A percentile compares a stretch with the other conserved stretches of the same genome.
Evolutionary conservation across 2,113 vertebrate genomes (phyloP).

Genomic region (Peromyscus leucopus): DNA sequence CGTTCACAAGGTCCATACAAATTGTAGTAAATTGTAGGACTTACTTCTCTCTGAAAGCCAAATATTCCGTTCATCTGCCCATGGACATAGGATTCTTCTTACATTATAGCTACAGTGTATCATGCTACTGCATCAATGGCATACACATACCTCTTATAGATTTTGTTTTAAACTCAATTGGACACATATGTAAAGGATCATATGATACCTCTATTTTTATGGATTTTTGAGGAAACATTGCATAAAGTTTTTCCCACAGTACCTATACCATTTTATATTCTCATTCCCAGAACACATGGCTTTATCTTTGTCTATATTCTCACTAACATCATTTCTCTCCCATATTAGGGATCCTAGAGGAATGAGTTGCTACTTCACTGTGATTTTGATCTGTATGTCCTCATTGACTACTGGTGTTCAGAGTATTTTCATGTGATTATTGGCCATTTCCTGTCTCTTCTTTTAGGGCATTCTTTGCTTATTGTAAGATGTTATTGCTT

Average conservation of each 20-base stretch:
- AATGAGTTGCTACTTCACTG: neutral
- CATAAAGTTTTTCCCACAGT: neutral
- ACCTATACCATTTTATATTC: neutral
- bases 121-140: neutral
- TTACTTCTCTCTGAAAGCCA: neutral
- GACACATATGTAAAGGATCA: neutral
- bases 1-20: neutral
- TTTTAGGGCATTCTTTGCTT: neutral
- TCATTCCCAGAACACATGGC: fast-evolving
- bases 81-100: neutral
- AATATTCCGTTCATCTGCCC: neutral
- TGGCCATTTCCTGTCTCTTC: neutral
- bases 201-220: neutral
- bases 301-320: neutral
- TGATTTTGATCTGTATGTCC: neutral
- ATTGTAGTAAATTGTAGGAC: neutral
- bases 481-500: neutral
- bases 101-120: neutral
- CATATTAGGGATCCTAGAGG: neutral
- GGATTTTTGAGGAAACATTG: neutral
- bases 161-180: neutral
- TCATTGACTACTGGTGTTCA: neutral
- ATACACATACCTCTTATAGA: neutral
- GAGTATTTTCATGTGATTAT: neutral
- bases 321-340: neutral